phyloP scores from a whole-genome alignment of 1,140 invertebrate genomes.

The Mercenaria mercenaria region DNA sequence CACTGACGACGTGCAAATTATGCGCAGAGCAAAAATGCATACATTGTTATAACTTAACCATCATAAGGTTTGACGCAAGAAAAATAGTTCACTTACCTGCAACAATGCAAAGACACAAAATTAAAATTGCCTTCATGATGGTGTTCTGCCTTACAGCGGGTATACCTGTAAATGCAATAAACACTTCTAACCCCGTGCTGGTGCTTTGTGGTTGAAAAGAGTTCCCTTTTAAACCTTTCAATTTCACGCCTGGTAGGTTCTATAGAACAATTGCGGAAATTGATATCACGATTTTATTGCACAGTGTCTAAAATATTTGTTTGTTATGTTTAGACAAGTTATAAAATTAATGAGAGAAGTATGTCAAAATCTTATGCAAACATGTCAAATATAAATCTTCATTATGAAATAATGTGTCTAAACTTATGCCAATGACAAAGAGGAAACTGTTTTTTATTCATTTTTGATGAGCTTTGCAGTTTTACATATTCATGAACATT shows the following conservation, averaged over 20 bases:
- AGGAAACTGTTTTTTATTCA: too few relatives aligned
- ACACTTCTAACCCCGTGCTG: background rate
- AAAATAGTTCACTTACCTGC: constrained; percentile 28
- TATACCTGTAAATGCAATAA: background rate
- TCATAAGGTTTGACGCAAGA: too few relatives aligned
- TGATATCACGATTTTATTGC: background rate
- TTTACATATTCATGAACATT: too few relatives aligned
- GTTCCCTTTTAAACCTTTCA: background rate
- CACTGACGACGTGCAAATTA: too few relatives aligned
- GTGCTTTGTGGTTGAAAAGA: background rate
- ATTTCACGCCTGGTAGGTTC: background rate
- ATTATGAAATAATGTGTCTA: background rate
- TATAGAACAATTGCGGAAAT: background rate
- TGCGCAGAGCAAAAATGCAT: too few relatives aligned
- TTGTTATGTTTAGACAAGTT: background rate
- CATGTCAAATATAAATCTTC: background rate
- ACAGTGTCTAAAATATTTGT: too few relatives aligned
- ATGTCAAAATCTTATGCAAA: background rate
- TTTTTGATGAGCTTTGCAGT: too few relatives aligned
- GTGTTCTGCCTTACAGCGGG: background rate
- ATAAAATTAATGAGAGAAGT: background rate
- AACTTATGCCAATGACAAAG: too few relatives aligned
- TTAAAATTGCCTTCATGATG: background rate
- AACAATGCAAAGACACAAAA: background rate
- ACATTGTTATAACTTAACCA: too few relatives aligned